Evolutionary conservation across 2,888 invertebrate species (phyloP).

Genomic region (Coelinius sp.): DNA sequence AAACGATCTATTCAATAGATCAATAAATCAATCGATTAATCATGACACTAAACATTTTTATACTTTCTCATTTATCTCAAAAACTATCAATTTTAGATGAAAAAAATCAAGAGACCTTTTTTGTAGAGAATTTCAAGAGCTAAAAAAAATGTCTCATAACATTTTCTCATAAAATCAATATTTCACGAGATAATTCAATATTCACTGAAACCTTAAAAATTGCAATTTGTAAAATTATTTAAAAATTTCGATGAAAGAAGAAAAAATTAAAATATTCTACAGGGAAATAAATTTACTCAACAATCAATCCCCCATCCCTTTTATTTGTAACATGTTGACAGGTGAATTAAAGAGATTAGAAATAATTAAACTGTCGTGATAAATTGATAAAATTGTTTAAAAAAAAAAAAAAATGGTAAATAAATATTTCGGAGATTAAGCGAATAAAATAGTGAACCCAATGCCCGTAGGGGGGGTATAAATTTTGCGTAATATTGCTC

Average conservation of each 20-base stretch:
- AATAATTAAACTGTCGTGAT: not conserved
- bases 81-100: no score
- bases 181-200: no score
- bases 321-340: not conserved
- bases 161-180: no score
- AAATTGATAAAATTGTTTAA: not conserved
- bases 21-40: not conserved
- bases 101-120: no score
- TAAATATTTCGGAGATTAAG: not conserved
- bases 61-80: no score
- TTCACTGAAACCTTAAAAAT: no score
- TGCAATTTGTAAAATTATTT: no score
- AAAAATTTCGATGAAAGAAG: not conserved
- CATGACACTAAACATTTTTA: not conserved
- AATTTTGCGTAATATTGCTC: slow-evolving; percentile 23
- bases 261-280: not conserved
- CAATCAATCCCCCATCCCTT: not conserved
- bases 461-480: slow-evolving; percentile 31
- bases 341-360: not conserved
- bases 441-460: not conserved
- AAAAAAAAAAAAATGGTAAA: not conserved
- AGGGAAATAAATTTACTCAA: not conserved
- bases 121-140: no score
- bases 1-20: slow-evolving; percentile 63
- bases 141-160: no score